A percentile compares a stretch with the other conserved stretches of the same genome.
These are phyloP conservation scores for Micrasema longulum DNA, from an alignment of 1,140 invertebrate genomes.

Conservation along the genomic window DNA sequence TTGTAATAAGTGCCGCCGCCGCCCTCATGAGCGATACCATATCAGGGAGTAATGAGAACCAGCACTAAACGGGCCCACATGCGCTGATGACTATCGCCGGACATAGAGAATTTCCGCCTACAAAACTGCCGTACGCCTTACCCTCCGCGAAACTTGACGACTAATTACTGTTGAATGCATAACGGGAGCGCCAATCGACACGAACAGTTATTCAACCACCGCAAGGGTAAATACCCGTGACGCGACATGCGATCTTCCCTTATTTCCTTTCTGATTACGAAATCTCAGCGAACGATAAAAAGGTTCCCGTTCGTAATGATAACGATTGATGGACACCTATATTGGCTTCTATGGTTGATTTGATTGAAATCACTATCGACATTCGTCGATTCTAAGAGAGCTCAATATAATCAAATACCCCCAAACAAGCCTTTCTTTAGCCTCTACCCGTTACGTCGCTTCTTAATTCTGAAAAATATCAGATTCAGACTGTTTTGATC, in stretches of 20 bases:
- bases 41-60: slow-evolving; percentile 29
- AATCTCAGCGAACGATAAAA: no score
- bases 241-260: background rate
- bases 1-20: slow-evolving; percentile 5
- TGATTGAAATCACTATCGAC: no score
- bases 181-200: slow-evolving; percentile 5
- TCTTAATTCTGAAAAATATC: no score
- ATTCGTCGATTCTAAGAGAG: no score
- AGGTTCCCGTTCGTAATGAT: no score
- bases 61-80: slow-evolving; percentile 22
- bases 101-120: slow-evolving; percentile 33
- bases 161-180: slow-evolving; percentile 7
- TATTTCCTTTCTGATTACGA: background rate
- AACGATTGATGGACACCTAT: no score
- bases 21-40: background rate
- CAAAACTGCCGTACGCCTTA: slow-evolving; percentile 13
- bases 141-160: slow-evolving; percentile 4
- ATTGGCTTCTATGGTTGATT: no score
- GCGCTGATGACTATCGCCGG: slow-evolving; percentile 31
- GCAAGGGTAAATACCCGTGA: slow-evolving; percentile 1
- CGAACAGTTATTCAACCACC: slow-evolving; percentile 17
- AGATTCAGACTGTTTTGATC: no score
- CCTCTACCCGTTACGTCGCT: no score
- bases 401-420: no score
- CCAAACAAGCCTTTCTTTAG: no score